These are phyloP conservation scores for Eidolon helvum DNA, from an alignment of 2,113 vertebrate species.

Conservation along the genomic window DNA sequence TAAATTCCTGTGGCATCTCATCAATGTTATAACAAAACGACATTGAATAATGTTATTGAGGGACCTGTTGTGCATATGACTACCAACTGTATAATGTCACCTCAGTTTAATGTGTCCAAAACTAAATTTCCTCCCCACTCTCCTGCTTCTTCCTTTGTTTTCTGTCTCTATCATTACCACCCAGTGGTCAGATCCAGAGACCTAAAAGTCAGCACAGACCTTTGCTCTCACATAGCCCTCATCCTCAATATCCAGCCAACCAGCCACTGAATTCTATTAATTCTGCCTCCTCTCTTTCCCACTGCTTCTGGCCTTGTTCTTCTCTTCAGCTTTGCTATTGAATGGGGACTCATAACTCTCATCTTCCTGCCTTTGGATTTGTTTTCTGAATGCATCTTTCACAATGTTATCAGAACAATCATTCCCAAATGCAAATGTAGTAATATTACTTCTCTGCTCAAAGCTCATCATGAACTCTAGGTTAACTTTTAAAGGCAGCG, in stretches of 20 bases:
- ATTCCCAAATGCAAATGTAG: not conserved
- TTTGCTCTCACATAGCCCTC: not conserved
- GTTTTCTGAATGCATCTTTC: not conserved
- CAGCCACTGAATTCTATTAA: not conserved
- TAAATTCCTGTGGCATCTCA: not conserved
- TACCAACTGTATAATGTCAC: not conserved
- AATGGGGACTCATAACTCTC: not conserved
- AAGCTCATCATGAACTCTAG: not conserved
- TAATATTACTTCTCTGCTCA: not conserved
- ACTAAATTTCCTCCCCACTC: not conserved
- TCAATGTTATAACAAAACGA: not conserved
- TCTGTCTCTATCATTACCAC: not conserved
- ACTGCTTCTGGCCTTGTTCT: not conserved
- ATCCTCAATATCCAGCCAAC: not conserved
- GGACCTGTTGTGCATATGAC: not conserved
- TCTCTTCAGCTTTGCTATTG: not conserved
- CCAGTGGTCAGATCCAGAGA: not conserved
- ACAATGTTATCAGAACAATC: not conserved
- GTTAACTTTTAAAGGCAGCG: not conserved
- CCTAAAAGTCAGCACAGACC: not conserved
- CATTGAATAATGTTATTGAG: not conserved
- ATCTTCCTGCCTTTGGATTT: not conserved
- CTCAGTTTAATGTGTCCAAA: not conserved
- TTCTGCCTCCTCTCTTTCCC: not conserved
- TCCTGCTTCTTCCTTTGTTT: not conserved